phyloP scores from a whole-genome alignment of 2,797 vertebrate species.

The Cacajao melanocephalus region DNA sequence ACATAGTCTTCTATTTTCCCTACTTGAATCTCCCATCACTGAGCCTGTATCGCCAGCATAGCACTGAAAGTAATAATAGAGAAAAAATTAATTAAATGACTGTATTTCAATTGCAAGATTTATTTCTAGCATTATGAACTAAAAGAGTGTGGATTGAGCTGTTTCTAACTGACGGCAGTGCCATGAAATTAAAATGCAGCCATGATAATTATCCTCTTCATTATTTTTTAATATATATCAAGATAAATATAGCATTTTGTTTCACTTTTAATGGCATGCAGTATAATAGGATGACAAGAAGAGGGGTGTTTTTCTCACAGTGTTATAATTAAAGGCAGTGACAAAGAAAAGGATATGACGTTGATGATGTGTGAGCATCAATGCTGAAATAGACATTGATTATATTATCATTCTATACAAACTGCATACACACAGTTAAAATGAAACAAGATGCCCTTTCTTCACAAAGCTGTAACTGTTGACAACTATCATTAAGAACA shows the following conservation, averaged over 20 bases:
- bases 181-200: slow-evolving; percentile 74
- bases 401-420: slow-evolving; percentile 58
- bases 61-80: slow-evolving; percentile 71
- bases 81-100: slow-evolving; percentile 81
- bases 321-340: slow-evolving; percentile 68
- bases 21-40: slow-evolving; percentile 45
- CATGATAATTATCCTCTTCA: slow-evolving; percentile 82
- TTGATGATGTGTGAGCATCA: slow-evolving; percentile 68
- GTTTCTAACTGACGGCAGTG: slow-evolving; percentile 79
- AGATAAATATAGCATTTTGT: slow-evolving; percentile 75
- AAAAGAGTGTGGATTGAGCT: slow-evolving; percentile 72
- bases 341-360: slow-evolving; percentile 71
- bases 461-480: slow-evolving; percentile 37
- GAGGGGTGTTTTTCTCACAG: slow-evolving; percentile 68
- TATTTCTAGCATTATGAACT: slow-evolving; percentile 77
- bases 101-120: slow-evolving; percentile 78
- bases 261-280: slow-evolving; percentile 77
- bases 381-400: slow-evolving; percentile 54
- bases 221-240: slow-evolving; percentile 84
- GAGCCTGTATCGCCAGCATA: slow-evolving; percentile 56
- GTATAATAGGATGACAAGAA: slow-evolving; percentile 72
- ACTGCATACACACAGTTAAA: slow-evolving; percentile 50
- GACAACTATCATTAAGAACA: slow-evolving; percentile 29
- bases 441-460: slow-evolving; percentile 52
- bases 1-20: slow-evolving; percentile 57